A percentile compares a stretch with the other conserved stretches of the same genome.
These are phyloP conservation scores for Oreortyx pictus DNA, from an alignment of 2,797 vertebrate genomes.

Conservation along the genomic window DNA sequence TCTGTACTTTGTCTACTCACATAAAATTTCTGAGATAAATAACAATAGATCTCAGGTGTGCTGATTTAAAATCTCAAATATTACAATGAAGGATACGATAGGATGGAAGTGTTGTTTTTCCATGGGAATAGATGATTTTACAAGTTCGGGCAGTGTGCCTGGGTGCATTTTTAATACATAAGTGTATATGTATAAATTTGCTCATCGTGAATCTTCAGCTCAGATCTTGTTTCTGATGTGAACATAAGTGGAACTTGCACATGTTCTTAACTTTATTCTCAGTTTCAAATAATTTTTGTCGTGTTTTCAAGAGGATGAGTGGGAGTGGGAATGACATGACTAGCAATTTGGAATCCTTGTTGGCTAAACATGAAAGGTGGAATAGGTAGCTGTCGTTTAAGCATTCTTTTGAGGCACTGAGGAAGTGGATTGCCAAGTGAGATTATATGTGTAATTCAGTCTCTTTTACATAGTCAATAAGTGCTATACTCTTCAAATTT, in stretches of 20 bases:
- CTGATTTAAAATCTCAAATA: background rate
- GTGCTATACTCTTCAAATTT: background rate
- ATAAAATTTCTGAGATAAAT: background rate
- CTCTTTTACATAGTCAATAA: background rate
- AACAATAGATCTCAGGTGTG: background rate
- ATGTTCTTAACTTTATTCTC: background rate
- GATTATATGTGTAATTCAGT: background rate
- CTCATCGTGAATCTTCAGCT: background rate
- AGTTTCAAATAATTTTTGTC: background rate
- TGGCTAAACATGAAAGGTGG: background rate
- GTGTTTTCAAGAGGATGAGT: background rate
- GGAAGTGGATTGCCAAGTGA: background rate
- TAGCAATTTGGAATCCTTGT: background rate
- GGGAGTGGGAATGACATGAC: background rate
- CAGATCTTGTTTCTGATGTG: background rate
- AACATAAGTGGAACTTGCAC: background rate
- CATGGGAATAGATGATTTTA: background rate
- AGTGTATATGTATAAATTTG: background rate
- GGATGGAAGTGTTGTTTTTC: background rate
- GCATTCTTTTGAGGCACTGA: background rate
- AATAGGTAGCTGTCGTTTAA: background rate
- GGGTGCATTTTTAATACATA: background rate
- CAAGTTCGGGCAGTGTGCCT: background rate
- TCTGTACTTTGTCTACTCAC: accelerated
- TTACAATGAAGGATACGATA: background rate